Conservation (phyloP, 2,113 vertebrate species). For the Nesoenas mayeri region DNA sequence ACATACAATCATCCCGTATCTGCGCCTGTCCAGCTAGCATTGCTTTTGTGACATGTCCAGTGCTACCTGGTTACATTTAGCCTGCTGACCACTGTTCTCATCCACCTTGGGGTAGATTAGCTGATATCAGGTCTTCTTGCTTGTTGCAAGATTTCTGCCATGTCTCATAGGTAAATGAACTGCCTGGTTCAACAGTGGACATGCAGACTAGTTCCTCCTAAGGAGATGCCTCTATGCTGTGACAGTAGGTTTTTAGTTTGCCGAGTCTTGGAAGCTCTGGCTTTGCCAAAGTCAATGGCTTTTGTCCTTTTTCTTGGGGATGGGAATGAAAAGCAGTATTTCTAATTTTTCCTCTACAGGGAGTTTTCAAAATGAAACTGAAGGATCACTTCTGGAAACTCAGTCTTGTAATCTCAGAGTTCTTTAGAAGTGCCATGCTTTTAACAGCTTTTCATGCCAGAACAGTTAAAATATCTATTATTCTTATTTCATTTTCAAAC, state of each 20-base stretch:
- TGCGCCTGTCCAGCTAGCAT: not conserved
- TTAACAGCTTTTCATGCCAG: conserved; percentile 40
- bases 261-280: not conserved
- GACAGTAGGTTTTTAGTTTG: not conserved
- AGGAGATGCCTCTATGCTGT: not conserved
- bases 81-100: not conserved
- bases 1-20: fast-evolving
- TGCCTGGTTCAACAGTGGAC: not conserved
- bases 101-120: not conserved
- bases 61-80: not conserved
- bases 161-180: not conserved
- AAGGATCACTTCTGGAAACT: conserved; percentile 43
- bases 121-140: not conserved
- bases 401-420: conserved; percentile 11
- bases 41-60: not conserved
- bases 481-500: conserved; percentile 40
- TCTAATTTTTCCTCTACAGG: conserved; percentile 3
- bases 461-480: conserved; percentile 38
- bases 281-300: not conserved
- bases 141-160: not conserved
- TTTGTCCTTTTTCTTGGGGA: not conserved
- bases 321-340: conserved; percentile 12
- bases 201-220: not conserved
- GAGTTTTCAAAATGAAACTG: conserved; percentile 43
- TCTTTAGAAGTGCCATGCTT: conserved; percentile 15